Conservation (phyloP, 2,113 vertebrate species). For the Gambusia holbrooki region DNA sequence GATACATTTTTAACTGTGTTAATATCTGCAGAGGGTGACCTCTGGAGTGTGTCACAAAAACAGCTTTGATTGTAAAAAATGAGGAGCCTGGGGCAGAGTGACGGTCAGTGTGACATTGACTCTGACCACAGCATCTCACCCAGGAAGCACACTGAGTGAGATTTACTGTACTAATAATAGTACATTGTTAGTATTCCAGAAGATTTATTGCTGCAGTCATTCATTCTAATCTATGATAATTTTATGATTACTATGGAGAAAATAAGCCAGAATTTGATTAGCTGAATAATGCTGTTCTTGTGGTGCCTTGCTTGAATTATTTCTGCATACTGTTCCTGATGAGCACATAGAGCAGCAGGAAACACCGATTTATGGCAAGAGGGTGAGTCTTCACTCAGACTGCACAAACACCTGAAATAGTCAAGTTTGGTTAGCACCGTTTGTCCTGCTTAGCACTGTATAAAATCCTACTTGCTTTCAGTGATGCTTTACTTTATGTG, state of each 20-base stretch:
- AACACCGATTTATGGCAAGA: conserved; percentile 2
- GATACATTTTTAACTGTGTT: too few relatives aligned
- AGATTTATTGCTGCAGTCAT: background rate
- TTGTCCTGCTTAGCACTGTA: too few relatives aligned
- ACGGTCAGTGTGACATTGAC: conserved; percentile 31
- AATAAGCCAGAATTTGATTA: conserved; percentile 23
- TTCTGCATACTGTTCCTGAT: background rate
- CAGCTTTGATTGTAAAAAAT: conserved; percentile 54
- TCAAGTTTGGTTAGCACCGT: too few relatives aligned
- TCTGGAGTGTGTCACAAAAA: conserved; percentile 50
- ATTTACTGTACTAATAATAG: background rate
- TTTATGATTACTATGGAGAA: conserved; percentile 28
- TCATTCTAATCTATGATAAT: conserved; percentile 4
- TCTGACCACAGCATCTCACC: background rate
- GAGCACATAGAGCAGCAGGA: background rate
- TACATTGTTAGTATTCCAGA: conserved; percentile 1
- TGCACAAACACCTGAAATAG: too few relatives aligned
- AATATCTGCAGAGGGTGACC: conserved; percentile 23
- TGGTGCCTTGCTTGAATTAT: conserved; percentile 4
- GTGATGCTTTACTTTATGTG: too few relatives aligned
- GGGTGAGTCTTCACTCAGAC: too few relatives aligned
- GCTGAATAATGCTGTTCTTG: conserved; percentile 19
- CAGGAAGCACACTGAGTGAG: background rate
- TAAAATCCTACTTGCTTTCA: too few relatives aligned
- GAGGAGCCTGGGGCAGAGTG: conserved; percentile 18